Base-by-base conservation (phyloP, 2,797 vertebrate genomes). In the Stomatorhinus walkeri region DNA sequence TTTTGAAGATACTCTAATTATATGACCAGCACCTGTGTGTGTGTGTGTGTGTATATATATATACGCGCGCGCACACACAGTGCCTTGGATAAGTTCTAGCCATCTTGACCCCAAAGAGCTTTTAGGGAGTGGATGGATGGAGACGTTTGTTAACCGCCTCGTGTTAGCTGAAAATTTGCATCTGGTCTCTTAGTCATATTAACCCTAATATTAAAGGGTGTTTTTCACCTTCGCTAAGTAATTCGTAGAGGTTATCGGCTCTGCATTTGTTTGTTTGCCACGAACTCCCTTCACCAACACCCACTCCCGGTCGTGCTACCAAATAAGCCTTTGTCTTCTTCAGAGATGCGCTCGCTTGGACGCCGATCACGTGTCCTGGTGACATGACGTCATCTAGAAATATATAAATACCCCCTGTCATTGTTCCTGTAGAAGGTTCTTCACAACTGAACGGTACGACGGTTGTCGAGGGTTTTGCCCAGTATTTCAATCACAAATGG, bases 401-500 rank as follows among this genome's bases (percentile, higher is more conserved):
- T 90, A 46, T 90, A 89, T 8, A 94, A 95, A 90, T 2, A 0
- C 3, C 0, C 2, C 1, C 0, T 4, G 0, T 0, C 1, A 0
- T 0, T 0, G 0, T 10, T 0, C 2, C 14, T 0, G 22, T 61
- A 81, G 48, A 90, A 88, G 51, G 86, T 24, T 19, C 28, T 5
- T 68, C 1, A n/a, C n/a, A 83, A 85, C 36, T 0, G 68, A 84
- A 40, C 14, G 7, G 19, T 51, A 1, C 46, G 28, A 52, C 52
- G 87, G 90, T 61, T n/a, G 89, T 56, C 89, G 87, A 68, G 91
- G 88, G 89, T 92, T 90, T 64, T 5, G 52, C 12, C 14, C 16
- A 51, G 81, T 1, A 90, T 51, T 22, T 87, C 36, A 32, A 83
- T 87, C 76, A 92, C 95, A 92, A 92, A 97, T 97, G 96, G 96